These are phyloP conservation scores for Siderastrea siderea DNA, from an alignment of 92 coral and sea anemone genomes.

Conservation along the genomic window DNA sequence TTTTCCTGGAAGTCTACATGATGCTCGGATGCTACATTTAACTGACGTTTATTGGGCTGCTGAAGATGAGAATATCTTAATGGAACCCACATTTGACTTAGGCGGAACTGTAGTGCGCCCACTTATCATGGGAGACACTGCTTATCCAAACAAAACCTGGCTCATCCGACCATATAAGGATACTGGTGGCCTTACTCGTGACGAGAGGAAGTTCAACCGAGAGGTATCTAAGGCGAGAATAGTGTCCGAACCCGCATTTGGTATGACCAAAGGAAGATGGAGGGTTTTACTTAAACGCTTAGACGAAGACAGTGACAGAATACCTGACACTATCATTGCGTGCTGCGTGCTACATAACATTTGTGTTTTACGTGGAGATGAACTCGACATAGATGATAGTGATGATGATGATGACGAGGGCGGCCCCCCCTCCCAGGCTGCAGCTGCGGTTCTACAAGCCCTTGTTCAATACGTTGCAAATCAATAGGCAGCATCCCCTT, in stretches of 20 bases:
- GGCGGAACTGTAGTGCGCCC: slow-evolving; percentile 52
- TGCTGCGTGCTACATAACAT: slow-evolving; percentile 81
- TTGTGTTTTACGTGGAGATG: slow-evolving; percentile 62
- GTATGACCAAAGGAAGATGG: slow-evolving; percentile 55
- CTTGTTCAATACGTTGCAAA: slow-evolving; percentile 59
- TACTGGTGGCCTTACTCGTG: slow-evolving; percentile 53
- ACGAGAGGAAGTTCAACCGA: slow-evolving; percentile 56
- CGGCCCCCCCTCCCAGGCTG: slow-evolving; percentile 43
- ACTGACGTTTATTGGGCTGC: slow-evolving; percentile 60
- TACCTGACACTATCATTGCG: slow-evolving; percentile 71
- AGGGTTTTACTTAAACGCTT: no score
- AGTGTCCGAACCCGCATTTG: slow-evolving; percentile 43
- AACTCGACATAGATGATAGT: slow-evolving; percentile 42
- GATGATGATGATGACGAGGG: slow-evolving; percentile 28
- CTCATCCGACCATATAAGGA: slow-evolving; percentile 57
- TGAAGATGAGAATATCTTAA: slow-evolving; percentile 47
- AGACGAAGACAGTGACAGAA: slow-evolving; percentile 53
- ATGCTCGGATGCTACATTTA: slow-evolving; percentile 49
- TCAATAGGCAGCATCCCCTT: slow-evolving; percentile 40
- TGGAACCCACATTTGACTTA: slow-evolving; percentile 39
- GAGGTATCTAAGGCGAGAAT: slow-evolving; percentile 66
- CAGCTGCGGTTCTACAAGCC: slow-evolving; percentile 56
- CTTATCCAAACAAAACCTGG: slow-evolving; percentile 62
- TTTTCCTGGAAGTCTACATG: slow-evolving; percentile 57
- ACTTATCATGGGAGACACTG: slow-evolving; percentile 53